phyloP scores from a whole-genome alignment of 2,797 vertebrate genomes.

The Mallotus villosus region DNA sequence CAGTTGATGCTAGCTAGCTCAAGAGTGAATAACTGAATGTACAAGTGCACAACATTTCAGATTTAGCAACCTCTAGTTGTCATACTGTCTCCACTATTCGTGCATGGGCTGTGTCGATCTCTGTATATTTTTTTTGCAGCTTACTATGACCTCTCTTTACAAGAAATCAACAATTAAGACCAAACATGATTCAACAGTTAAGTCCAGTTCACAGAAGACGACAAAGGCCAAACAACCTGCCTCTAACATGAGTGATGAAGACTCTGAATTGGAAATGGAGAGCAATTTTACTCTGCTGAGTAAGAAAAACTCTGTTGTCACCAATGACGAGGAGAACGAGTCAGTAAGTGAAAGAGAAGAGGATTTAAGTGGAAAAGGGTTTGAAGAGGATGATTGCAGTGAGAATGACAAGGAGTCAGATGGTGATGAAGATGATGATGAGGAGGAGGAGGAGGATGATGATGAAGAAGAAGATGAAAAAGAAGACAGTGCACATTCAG shows the following conservation, averaged over 20 bases:
- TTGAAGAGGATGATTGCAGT: background rate
- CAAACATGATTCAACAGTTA: conserved; percentile 7
- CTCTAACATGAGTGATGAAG: conserved; percentile 40
- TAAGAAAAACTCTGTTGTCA: conserved; percentile 8
- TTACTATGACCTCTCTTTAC: conserved; percentile 1
- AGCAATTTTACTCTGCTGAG: conserved; percentile 59
- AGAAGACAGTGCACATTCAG: conserved; percentile 13
- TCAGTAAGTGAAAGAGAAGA: background rate
- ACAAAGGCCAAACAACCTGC: background rate
- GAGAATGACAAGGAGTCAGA: conserved; percentile 7
- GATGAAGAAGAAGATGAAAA: background rate
- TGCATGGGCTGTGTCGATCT: background rate
- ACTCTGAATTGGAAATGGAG: conserved; percentile 59
- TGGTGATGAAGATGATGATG: background rate
- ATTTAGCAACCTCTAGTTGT: no score
- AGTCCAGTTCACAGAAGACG: background rate
- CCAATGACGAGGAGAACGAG: background rate
- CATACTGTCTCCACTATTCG: no score
- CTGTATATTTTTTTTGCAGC: conserved; percentile 2
- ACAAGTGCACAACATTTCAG: no score
- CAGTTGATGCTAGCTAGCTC: background rate
- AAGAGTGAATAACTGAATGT: no score
- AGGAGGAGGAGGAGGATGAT: background rate
- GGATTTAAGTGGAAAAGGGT: conserved; percentile 8
- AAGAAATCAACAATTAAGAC: conserved; percentile 12